Evolutionary conservation across 2,888 invertebrate genomes (phyloP), one percentile per base, ranked within the genome.

Genomic region (Willowsia nigromaculata): DNA sequence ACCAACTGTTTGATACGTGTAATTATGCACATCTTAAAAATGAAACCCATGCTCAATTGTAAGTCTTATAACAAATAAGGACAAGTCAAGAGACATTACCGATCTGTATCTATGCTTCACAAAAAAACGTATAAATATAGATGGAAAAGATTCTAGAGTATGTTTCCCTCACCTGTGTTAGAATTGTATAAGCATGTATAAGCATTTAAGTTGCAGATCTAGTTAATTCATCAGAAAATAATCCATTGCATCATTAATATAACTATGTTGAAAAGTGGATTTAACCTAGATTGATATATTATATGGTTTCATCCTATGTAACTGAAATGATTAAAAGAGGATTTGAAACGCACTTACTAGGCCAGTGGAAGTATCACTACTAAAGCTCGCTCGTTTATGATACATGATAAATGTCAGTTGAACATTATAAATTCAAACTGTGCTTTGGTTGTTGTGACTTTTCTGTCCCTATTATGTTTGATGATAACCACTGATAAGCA

Each of bases 51-150:
- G 11, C 40, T 18, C n/a, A 81, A 62, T 81, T 81, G 62, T 59
- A 59, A 81, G 18, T 27, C 27, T 30, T 27, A 43, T 59, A 62
- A 81, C 81, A 81, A 81, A 81, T 81, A 62, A 62, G 62, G 81
- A 81, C 81, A 43, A 27, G 81, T 40, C 13, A 81, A 27, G 9
- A 11, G 25, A 13, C 4, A 30, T 2, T 15, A n/a, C n/a, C n/a
- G n/a, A n/a, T n/a, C n/a, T n/a, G n/a, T n/a, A n/a, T n/a, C n/a
- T n/a, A n/a, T n/a, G n/a, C n/a, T n/a, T n/a, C n/a, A n/a, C n/a
- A n/a, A n/a, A n/a, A n/a, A n/a, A n/a, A n/a, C n/a, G n/a, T n/a
- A n/a, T n/a, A n/a, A n/a, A n/a, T n/a, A n/a, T n/a, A n/a, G n/a
- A n/a, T n/a, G n/a, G n/a, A n/a, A n/a, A n/a, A n/a, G n/a, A n/a